phyloP scores from a whole-genome alignment of 2,888 invertebrate species.

The Allolobophora icterica region DNA sequence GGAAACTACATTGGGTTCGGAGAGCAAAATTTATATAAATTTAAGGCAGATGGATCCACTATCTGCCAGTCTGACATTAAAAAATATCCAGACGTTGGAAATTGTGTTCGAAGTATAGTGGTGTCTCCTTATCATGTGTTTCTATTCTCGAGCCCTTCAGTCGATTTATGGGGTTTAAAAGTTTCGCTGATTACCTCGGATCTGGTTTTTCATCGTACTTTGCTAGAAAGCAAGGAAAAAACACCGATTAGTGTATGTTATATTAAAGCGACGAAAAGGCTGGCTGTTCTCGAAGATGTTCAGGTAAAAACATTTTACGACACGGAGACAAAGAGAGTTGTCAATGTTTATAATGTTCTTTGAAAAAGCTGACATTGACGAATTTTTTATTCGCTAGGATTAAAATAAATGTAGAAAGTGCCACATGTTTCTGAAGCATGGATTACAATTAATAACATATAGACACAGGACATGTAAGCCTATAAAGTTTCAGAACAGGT shows the following conservation, averaged over 20 bases:
- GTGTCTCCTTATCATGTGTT: background rate
- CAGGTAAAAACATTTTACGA: background rate
- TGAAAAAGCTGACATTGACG: background rate
- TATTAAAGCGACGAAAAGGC: background rate
- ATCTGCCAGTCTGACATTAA: background rate
- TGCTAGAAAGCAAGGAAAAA: background rate
- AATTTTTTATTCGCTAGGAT: too few species aligned
- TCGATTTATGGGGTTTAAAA: background rate
- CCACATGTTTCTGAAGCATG: too few species aligned
- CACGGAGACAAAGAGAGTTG: background rate
- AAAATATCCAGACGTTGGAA: background rate
- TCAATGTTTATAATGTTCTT: background rate
- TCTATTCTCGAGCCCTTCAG: background rate
- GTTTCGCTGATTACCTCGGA: background rate
- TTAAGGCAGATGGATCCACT: background rate
- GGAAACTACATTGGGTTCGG: conserved; percentile 2
- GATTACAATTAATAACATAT: too few species aligned
- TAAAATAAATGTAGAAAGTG: too few species aligned
- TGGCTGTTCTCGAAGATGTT: background rate
- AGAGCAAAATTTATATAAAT: background rate
- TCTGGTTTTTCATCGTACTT: background rate
- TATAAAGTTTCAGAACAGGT: too few species aligned
- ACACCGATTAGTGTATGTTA: background rate
- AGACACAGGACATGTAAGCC: too few species aligned
- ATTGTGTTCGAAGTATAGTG: background rate